Conservation (phyloP, 2,113 vertebrate genomes). For the Cyprinodon tularosa region DNA sequence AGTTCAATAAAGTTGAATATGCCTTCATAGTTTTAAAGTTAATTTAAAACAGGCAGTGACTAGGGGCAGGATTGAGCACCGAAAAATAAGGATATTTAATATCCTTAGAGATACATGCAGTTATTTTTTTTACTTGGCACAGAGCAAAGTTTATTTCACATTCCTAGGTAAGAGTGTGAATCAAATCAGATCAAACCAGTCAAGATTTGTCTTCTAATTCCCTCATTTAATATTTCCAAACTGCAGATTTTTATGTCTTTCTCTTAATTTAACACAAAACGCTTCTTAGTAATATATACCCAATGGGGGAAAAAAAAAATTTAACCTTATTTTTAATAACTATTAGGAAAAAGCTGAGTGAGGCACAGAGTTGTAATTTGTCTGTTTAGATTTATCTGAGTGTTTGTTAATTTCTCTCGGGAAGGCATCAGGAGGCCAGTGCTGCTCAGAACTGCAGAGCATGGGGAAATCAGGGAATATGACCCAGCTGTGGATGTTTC, state of each 20-base stretch:
- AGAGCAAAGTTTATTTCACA: background rate
- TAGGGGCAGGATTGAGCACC: too few relatives aligned
- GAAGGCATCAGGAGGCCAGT: background rate
- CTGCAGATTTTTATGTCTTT: background rate
- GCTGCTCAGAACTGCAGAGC: background rate
- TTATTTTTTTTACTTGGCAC: background rate
- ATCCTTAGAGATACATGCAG: too few relatives aligned
- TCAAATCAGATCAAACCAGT: background rate
- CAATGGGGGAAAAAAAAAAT: background rate
- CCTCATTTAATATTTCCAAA: background rate
- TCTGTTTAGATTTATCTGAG: background rate
- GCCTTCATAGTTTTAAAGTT: too few relatives aligned
- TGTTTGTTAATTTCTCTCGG: background rate
- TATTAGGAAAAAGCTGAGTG: background rate
- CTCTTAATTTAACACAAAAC: background rate
- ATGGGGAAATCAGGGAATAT: background rate
- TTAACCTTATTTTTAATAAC: background rate
- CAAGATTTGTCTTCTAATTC: background rate
- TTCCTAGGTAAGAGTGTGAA: background rate
- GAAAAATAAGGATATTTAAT: too few relatives aligned
- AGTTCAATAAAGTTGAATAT: too few relatives aligned
- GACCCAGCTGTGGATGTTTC: background rate
- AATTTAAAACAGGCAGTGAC: too few relatives aligned
- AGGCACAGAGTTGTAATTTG: background rate
- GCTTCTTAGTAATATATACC: background rate